phyloP scores from a whole-genome alignment of 2,888 invertebrate genomes.

The Oxystoma pomonae region DNA sequence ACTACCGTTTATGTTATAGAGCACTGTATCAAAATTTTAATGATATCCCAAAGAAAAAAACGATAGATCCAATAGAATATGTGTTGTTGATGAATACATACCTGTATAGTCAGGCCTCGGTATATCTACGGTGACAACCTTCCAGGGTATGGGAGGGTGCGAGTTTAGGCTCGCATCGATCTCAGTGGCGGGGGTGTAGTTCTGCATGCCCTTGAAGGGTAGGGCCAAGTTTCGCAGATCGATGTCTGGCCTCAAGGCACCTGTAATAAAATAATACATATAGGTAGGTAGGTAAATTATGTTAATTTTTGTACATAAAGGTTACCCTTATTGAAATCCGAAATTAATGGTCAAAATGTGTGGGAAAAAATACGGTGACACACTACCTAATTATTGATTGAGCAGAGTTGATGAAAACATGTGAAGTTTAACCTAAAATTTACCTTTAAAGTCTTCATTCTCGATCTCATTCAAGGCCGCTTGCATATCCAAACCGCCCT shows the following conservation, averaged over 20 bases:
- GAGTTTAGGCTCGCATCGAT: conserved; percentile 79
- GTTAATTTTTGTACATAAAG: no score
- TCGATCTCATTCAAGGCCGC: conserved; percentile 47
- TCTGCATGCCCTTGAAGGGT: conserved; percentile 74
- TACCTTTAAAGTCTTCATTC: conserved; percentile 57
- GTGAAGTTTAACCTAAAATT: neutral
- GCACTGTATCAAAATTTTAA: no score
- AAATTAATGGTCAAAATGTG: no score
- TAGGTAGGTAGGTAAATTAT: neutral
- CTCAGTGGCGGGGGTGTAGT: conserved; percentile 80
- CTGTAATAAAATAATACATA: conserved; percentile 29
- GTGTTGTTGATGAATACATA: conserved; percentile 6
- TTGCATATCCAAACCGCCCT: conserved; percentile 57
- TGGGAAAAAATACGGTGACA: no score
- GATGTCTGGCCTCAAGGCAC: conserved; percentile 57
- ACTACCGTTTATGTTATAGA: no score
- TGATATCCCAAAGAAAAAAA: no score
- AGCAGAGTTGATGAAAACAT: neutral
- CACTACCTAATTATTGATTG: neutral
- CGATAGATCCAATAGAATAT: no score
- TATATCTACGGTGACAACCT: conserved; percentile 57
- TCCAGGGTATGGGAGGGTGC: conserved; percentile 71
- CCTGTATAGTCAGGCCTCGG: conserved; percentile 68
- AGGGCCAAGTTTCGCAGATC: conserved; percentile 68
- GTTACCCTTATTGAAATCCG: no score